phyloP scores from a whole-genome alignment of 2,113 vertebrate genomes.

The Ochotona princeps region DNA sequence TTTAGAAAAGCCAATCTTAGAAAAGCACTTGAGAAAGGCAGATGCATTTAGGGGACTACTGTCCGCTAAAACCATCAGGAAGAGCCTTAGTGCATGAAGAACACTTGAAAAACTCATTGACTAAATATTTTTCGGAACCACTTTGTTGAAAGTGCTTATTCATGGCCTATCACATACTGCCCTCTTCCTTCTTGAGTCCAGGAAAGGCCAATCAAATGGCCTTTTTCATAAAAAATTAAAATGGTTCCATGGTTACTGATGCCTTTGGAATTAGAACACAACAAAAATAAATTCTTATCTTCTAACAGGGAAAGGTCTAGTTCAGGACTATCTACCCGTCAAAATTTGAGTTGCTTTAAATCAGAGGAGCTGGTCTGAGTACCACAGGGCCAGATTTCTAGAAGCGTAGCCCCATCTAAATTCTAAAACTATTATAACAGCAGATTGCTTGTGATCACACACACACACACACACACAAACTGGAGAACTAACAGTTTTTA shows the following conservation, averaged over 20 bases:
- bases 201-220: background rate
- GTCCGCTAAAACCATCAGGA: background rate
- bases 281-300: slow-evolving; percentile 33
- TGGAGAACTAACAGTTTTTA: background rate
- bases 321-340: background rate
- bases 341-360: background rate
- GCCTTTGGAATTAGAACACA: background rate
- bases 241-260: background rate
- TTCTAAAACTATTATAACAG: background rate
- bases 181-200: background rate
- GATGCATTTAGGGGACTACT: background rate
- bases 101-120: background rate
- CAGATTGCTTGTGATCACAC: background rate
- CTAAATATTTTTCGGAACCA: slow-evolving; percentile 10
- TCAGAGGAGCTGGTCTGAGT: background rate
- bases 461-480: background rate
- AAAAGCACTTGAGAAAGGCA: background rate
- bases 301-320: background rate
- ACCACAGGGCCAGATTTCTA: background rate
- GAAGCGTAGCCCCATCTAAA: slow-evolving; percentile 23
- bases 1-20: background rate
- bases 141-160: background rate
- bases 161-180: background rate
- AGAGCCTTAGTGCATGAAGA: background rate
- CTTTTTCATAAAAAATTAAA: slow-evolving; percentile 37